A percentile compares a stretch with the other conserved stretches of the same genome.
phyloP scores from a whole-genome alignment of 2,797 vertebrate species.

The Epinephelus awoara region DNA sequence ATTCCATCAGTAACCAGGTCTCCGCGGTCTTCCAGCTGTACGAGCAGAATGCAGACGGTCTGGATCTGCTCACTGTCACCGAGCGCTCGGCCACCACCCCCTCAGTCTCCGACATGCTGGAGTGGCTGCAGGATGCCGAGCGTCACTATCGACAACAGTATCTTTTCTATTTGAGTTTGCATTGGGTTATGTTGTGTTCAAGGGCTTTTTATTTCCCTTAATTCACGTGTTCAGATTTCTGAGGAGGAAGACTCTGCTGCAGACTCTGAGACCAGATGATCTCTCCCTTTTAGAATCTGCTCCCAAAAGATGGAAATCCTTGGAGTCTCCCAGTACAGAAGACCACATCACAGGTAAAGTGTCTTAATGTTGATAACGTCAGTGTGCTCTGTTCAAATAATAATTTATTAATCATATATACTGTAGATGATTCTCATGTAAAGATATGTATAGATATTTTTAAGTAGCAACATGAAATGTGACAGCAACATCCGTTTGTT shows the following conservation, averaged over 20 bases:
- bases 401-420: background rate
- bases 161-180: slow-evolving; percentile 75
- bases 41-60: slow-evolving; percentile 74
- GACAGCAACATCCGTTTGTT: background rate
- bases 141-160: slow-evolving; percentile 90
- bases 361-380: background rate
- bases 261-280: slow-evolving; percentile 79
- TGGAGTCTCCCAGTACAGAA: slow-evolving; percentile 67
- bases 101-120: slow-evolving; percentile 91
- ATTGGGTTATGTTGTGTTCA: background rate
- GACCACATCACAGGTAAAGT: slow-evolving; percentile 66
- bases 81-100: slow-evolving; percentile 82
- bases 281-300: slow-evolving; percentile 83
- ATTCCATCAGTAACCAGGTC: slow-evolving; percentile 84
- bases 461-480: background rate
- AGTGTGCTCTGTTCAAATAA: background rate
- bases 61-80: slow-evolving; percentile 72
- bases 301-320: slow-evolving; percentile 85
- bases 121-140: slow-evolving; percentile 92
- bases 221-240: slow-evolving; percentile 82
- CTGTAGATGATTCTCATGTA: no score
- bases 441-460: no score
- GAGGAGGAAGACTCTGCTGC: slow-evolving; percentile 87
- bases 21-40: slow-evolving; percentile 82
- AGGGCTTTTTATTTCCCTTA: slow-evolving; percentile 57